Conservation (phyloP, 1,140 invertebrate species). For the Bactericera cockerelli region DNA sequence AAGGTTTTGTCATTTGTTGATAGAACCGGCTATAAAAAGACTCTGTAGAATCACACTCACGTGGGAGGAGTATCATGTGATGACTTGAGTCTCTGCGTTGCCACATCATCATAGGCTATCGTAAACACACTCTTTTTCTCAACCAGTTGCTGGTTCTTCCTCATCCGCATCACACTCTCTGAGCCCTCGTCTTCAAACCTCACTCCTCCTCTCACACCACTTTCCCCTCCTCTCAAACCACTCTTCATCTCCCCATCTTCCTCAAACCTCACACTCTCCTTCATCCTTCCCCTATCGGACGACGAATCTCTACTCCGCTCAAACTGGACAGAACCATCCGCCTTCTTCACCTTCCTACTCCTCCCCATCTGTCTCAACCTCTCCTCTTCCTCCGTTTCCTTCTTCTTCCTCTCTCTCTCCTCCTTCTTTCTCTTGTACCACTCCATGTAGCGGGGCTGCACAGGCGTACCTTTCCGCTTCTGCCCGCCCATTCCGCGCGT, state of each 20-base stretch:
- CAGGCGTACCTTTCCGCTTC: slow-evolving; percentile 14
- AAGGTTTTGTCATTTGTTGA: too few relatives aligned
- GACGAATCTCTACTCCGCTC: not conserved
- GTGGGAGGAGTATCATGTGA: slow-evolving; percentile 34
- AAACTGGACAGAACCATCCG: slow-evolving; percentile 23
- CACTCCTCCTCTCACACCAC: slow-evolving; percentile 4
- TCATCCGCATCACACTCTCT: not conserved
- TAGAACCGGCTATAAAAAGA: too few relatives aligned
- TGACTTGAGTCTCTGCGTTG: slow-evolving; percentile 41
- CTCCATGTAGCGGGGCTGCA: slow-evolving; percentile 35
- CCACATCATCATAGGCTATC: slow-evolving; percentile 77
- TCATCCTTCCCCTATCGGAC: not conserved
- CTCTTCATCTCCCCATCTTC: too few relatives aligned
- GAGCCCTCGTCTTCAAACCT: not conserved
- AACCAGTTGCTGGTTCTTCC: slow-evolving; percentile 49
- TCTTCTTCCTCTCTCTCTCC: slow-evolving; percentile 21
- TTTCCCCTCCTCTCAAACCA: too few relatives aligned
- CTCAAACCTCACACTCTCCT: too few relatives aligned
- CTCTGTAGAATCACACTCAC: too few relatives aligned
- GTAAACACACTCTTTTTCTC: slow-evolving; percentile 89
- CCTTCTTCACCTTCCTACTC: slow-evolving; percentile 20
- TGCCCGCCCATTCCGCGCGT: not conserved
- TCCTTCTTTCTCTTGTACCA: slow-evolving; percentile 33
- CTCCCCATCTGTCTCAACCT: slow-evolving; percentile 4
- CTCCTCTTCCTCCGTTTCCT: slow-evolving; percentile 18